Base-by-base conservation (phyloP, 2,113 vertebrate species). In the Psettodes erumei region DNA sequence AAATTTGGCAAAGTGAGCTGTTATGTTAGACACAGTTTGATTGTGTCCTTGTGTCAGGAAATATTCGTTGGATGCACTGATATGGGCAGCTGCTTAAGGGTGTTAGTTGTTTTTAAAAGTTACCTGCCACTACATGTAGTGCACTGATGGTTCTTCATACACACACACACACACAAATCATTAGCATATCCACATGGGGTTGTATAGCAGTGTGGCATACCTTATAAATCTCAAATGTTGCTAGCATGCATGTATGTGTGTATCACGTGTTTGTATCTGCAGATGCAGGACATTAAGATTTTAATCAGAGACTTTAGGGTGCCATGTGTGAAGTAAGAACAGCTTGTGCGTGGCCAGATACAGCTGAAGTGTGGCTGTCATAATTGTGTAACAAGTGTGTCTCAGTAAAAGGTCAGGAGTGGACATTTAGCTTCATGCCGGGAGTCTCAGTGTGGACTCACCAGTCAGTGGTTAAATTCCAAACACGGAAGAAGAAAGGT, bases 81-180 rank as follows among this genome's bases (percentile, higher is more conserved):
- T 80, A 61, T 42, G 70, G 28, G 30, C 60, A 85, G 67, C 79
- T 85, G 83, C 71, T 82, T 67, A 25, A 55, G 60, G 72, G 72
- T 75, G 64, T 86, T 75, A 77, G 48, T 71, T 69, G 53, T 35
- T 18, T 78, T 71, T 75, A 64, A 86, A 79, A 71, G 53, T 32
- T 82, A 74, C 79, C 77, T 88, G 85, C 21, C 48, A 58, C 54
- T 60, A 77, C 79, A 85, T 62, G 83, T 37, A 45, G 47, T 53
- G 45, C 13, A 72, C 19, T 63, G 64, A 37, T 59, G 55, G 43
- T 47, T 66, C 23, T 55, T 74, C 25, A 74, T 50, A 76, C 43
- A 54, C 42, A 61, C 30, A 75, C 37, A 61, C 21, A 50, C 48
- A 43, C n/a, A 64, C 30, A 32, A 38, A 38, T 70, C 16, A 80